phyloP scores from a whole-genome alignment of 2,797 vertebrate genomes.

The Typhlichthys eigenmanni region DNA sequence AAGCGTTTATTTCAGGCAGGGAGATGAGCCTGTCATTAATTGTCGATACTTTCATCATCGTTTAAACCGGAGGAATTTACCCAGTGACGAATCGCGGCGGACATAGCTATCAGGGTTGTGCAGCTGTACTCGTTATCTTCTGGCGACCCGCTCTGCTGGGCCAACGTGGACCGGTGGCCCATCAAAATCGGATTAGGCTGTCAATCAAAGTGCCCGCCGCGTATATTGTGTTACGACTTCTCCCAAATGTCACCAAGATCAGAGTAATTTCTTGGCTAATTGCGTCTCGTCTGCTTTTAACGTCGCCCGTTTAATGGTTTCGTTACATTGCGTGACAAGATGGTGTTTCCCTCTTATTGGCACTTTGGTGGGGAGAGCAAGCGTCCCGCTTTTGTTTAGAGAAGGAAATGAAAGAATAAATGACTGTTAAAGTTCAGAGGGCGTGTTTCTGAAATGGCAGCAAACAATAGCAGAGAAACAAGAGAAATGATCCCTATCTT shows the following conservation, averaged over 20 bases:
- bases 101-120: constrained; percentile 96
- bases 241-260: constrained; percentile 99
- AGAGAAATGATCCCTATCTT: constrained; percentile 73
- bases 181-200: constrained; percentile 99
- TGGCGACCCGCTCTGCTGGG: constrained; percentile 86
- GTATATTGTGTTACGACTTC: constrained; percentile 98
- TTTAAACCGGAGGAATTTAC: constrained; percentile 99
- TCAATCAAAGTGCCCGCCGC: constrained; percentile 89
- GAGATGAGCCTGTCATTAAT: constrained; percentile 99
- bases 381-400: constrained; percentile 75
- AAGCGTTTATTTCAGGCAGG: constrained; percentile 99
- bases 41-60: constrained; percentile 99
- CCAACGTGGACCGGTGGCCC: constrained; percentile 88
- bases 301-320: constrained; percentile 96
- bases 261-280: constrained; percentile 99
- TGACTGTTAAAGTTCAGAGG: constrained; percentile 78
- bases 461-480: constrained; percentile 73
- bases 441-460: constrained; percentile 74
- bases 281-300: constrained; percentile 98
- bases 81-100: constrained; percentile 93
- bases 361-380: constrained; percentile 63
- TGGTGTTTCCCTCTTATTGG: constrained; percentile 70
- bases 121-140: constrained; percentile 99
- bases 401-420: constrained; percentile 73
- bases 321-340: constrained; percentile 94